These are phyloP conservation scores for Icerya purchasi DNA, from an alignment of 2,888 invertebrate genomes.

Conservation along the genomic window DNA sequence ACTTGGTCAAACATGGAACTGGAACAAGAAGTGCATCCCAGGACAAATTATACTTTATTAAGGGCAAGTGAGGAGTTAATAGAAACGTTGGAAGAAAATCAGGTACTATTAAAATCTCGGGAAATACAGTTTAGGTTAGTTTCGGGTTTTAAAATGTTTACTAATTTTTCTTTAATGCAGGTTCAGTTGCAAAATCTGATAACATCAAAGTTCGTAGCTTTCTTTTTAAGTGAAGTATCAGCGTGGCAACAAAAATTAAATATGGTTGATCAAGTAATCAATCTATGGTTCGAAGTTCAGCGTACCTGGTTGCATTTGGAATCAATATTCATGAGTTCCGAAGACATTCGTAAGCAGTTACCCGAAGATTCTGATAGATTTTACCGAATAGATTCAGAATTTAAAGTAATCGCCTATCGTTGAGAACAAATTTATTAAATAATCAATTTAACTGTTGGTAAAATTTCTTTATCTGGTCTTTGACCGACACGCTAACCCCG, in stretches of 20 bases:
- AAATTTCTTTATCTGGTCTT: no score
- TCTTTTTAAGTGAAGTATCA: conserved; percentile 85
- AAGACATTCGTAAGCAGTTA: conserved; percentile 82
- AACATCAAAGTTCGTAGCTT: conserved; percentile 89
- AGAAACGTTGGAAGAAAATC: conserved; percentile 92
- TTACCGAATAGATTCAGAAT: conserved; percentile 72
- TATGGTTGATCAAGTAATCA: conserved; percentile 80
- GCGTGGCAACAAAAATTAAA: conserved; percentile 81
- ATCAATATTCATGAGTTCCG: conserved; percentile 93
- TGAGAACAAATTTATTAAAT: no score
- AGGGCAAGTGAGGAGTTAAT: conserved; percentile 86
- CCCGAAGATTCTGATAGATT: conserved; percentile 85
- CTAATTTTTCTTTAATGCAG: no score
- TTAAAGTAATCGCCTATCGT: conserved; percentile 61
- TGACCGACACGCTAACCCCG: no score
- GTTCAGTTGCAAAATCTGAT: conserved; percentile 88
- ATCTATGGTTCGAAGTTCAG: conserved; percentile 88
- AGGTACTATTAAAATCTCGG: conserved; percentile 36
- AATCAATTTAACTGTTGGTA: no score
- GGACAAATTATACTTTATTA: conserved; percentile 68
- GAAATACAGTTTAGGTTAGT: no score
- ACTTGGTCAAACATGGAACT: conserved; percentile 91
- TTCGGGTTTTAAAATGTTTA: no score
- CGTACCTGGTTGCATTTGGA: conserved; percentile 92
- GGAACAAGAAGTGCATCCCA: conserved; percentile 64